Evolutionary conservation across 2,113 vertebrate genomes (phyloP).

Genomic region (Sylvia atricapilla): DNA sequence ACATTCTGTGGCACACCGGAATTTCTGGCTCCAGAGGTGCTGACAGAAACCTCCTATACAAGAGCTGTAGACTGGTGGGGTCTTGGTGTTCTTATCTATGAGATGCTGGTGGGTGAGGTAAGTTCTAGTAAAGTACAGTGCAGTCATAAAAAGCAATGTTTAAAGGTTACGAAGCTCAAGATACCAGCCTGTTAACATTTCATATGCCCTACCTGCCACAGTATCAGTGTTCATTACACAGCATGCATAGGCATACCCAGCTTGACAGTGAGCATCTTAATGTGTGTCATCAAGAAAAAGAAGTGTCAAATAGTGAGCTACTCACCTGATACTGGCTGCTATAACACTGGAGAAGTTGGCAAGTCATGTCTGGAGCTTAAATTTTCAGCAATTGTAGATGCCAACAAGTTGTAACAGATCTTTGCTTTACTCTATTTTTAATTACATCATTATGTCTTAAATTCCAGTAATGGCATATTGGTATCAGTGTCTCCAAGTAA

Average conservation of each 20-base stretch:
- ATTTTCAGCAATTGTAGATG: neutral
- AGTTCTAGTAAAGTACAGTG: constrained; percentile 12
- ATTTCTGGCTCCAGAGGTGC: constrained; percentile 96
- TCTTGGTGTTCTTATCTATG: constrained; percentile 97
- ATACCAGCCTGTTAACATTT: neutral
- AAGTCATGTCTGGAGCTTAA: neutral
- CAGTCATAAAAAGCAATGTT: neutral
- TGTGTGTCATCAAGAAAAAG: neutral
- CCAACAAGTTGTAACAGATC: neutral
- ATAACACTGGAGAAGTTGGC: neutral
- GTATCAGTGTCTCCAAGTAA: neutral
- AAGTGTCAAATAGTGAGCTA: neutral
- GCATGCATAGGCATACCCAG: neutral
- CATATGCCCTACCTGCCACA: neutral
- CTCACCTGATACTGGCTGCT: neutral
- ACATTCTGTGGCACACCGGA: constrained; percentile 98
- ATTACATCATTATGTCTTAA: neutral
- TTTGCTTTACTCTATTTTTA: neutral
- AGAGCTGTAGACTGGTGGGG: constrained; percentile 99
- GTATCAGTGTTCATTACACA: too few species aligned
- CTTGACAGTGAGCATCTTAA: neutral
- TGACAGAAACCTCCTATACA: constrained; percentile 98
- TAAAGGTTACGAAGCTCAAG: neutral
- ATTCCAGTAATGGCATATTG: neutral
- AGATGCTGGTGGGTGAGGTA: constrained; percentile 99